Base-by-base conservation (phyloP, 2,888 invertebrate genomes). In the Drosophila tripunctata region DNA sequence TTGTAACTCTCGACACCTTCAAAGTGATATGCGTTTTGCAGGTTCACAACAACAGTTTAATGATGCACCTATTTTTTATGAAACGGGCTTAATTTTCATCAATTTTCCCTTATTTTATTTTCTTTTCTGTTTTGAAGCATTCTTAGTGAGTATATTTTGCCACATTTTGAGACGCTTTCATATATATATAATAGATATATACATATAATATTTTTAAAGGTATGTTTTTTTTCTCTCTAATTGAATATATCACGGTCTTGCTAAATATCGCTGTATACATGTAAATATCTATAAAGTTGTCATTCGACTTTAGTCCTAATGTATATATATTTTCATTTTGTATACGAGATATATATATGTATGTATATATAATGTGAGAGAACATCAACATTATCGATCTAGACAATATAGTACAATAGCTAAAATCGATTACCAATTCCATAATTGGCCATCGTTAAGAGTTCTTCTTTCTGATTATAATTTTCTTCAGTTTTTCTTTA, bases 191-290 rank as follows among this genome's bases (percentile, higher is more conserved):
- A 72, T 64, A 76, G 67, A 76, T 67, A 71, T 75, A 75, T 66
- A 84, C 69, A 82, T 64, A 71, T 80, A 75, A 67, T 65, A 61
- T 62, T 52, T 60, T 66, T 64, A 67, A 72, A 76, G n/a, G n/a
- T 52, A 61, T 71, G 66, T 61, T 50, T 63, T 58, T 66, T 57
- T 66, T 74, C 63, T 69, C 66, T 72, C 78, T 79, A 73, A 75
- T 70, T 78, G 78, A 87, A 83, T 87, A 84, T 87, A 87, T 87
- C 83, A 84, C 83, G 87, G 76, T 85, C 79, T 80, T 87, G 64
- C 87, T 84, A 84, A 85, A 84, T 84, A 86, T 82, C 68, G 69
- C 63, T 80, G 67, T 78, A 73, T 84, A 72, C 73, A 76, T 76
- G 87, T 84, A 78, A 83, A 74, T 78, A 75, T 84, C 75, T 82